phyloP scores from a whole-genome alignment of 2,888 invertebrate genomes.

The Leptothorax acervorum region DNA sequence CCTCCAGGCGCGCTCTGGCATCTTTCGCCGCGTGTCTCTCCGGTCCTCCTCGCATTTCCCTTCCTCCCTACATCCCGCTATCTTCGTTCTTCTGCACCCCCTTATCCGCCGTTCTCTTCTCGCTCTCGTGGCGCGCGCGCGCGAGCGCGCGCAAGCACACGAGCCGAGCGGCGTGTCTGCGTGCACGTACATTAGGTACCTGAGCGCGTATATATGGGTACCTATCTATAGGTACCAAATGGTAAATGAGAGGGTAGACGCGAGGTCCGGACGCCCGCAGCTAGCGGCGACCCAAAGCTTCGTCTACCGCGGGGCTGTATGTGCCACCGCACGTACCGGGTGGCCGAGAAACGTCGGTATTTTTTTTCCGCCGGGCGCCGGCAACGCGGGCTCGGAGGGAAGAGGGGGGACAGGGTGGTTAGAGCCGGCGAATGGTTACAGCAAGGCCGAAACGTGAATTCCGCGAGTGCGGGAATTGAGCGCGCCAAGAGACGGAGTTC shows the following conservation, averaged over 20 bases:
- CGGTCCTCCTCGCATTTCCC: conserved; percentile 58
- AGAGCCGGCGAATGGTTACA: conserved; percentile 14
- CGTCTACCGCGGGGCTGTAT: conserved; percentile 84
- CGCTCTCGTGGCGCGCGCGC: conserved; percentile 20
- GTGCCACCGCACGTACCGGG: conserved; percentile 81
- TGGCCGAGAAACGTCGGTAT: conserved; percentile 71
- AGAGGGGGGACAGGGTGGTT: background rate
- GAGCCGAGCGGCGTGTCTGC: conserved; percentile 65
- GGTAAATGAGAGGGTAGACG: conserved; percentile 86
- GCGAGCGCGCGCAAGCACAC: background rate
- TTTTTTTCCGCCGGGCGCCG: conserved; percentile 51
- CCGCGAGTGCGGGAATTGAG: conserved; percentile 32
- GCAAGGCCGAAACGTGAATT: conserved; percentile 28
- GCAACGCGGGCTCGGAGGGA: background rate
- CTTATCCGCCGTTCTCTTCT: conserved; percentile 15
- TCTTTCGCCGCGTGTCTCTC: conserved; percentile 57
- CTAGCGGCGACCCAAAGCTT: conserved; percentile 86
- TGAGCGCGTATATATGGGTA: conserved; percentile 78
- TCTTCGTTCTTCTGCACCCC: conserved; percentile 24
- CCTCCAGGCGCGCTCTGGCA: conserved; percentile 71
- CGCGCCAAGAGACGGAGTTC: background rate
- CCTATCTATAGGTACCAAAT: conserved; percentile 86
- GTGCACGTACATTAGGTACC: conserved; percentile 75
- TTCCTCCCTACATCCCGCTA: conserved; percentile 40
- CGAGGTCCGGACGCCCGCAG: conserved; percentile 84